Base-by-base conservation (phyloP, 2,113 vertebrate species). In the Nannobrachium achirus region DNA sequence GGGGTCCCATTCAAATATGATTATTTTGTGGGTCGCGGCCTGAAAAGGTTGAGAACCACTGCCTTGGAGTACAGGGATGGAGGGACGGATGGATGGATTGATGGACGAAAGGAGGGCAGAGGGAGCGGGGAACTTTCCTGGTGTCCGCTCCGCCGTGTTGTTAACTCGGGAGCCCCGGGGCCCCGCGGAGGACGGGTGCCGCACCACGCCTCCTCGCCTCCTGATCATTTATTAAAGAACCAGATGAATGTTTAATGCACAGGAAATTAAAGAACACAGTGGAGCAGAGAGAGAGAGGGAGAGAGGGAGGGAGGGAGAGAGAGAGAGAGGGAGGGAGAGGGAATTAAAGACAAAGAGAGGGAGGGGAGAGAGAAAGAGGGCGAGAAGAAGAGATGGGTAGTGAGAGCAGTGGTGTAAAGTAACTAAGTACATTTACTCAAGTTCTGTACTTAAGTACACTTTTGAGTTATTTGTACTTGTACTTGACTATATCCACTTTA, bases 241-340 rank as follows among this genome's bases (percentile, higher is more conserved):
- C 72, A 33, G 56, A 89, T 91, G 61, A 89, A 92, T 92, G 81
- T 90, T 92, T 91, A 75, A 92, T 91, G 82, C 57, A 49, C 76
- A 79, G 89, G 88, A 91, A 90, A 91, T 92, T 84, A 91, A 90
- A 85, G 76, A 88, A 77, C 84, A 86, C 67, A 63, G 74, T 7
- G 55, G 70, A 62, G 60, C 74, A 71, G 57, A 15, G 63, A 55
- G 18, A 63, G 62, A 60, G 78, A 76, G 65, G 71, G 14, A 7
- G 8, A 13, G 75, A 76, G 20, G n/a, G 66, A 13, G 16, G 41
- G 62, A 59, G 10, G 55, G 40, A 80, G 74, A 75, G 50, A 57
- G 40, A 73, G 72, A 53, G 65, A 72, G 56, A 61, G 56, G 64
- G 49, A 40, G 45, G 62, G 66, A 63, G 8, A 49, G 25, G 39